Evolutionary conservation across 2,113 vertebrate genomes (phyloP), one percentile per base, ranked within the genome.

Genomic region (Nothobranchius furzeri): DNA sequence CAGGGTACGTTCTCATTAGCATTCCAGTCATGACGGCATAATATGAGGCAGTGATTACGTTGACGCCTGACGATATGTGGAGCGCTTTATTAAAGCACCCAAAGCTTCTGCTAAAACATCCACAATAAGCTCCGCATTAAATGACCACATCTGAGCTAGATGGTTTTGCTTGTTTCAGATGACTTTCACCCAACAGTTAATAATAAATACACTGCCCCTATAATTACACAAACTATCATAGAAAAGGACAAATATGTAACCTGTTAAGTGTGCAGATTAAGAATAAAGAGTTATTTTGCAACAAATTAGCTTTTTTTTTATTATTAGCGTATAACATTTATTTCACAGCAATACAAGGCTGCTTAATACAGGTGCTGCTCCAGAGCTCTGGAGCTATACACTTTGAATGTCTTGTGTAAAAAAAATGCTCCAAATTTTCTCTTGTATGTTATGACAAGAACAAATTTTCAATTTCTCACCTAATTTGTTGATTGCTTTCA

Each of bases 401-500:
- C 20, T 20, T 20, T 20, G 20, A 20, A 20, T 20, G 20, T 20
- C 20, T 20, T 20, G 20, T 20, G 20, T 20, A 20, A 20, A 20
- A 20, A 20, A 20, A 20, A 20, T 20, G 20, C 20, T 20, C 20
- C 20, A 20, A 20, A 20, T 20, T 20, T 20, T 20, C 20, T 20
- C 20, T 20, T 20, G 20, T 20, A 20, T 20, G 11, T 35, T 75
- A 13, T 25, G 43, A 50, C 36, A 60, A 50, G 15, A 53, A 17
- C 46, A 30, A 55, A 68, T 24, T 74, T 65, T 52, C 42, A 49
- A 58, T 73, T 73, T 79, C n/a, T 58, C 11, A 37, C 13, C 47
- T 65, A 49, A 68, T 76, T 72, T 58, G 20, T 55, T 45, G 60
- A 65, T 70, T 70, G 24, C 69, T 47, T 47, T 43, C 64, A 15